Percentiles rank a stretch among this genome's conserved stretches.
These are phyloP conservation scores for Calidris pygmaea DNA, from an alignment of 2,113 vertebrate species.

Conservation along the genomic window DNA sequence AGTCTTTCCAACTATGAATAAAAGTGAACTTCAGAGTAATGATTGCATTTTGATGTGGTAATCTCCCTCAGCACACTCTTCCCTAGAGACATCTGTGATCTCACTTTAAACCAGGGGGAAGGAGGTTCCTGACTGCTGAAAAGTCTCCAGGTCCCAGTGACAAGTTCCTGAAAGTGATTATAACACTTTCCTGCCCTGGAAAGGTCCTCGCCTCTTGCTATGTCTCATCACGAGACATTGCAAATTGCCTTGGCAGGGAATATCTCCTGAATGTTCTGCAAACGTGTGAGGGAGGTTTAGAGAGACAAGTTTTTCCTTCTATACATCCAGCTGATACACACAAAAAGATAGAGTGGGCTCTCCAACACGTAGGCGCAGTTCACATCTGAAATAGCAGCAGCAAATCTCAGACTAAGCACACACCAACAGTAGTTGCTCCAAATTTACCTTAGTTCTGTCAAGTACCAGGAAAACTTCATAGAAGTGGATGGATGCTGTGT, in stretches of 20 bases:
- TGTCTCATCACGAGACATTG: rapidly evolving
- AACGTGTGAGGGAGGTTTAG: neutral
- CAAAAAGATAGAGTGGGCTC: neutral
- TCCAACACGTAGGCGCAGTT: neutral
- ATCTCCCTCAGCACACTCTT: neutral
- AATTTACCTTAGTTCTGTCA: neutral
- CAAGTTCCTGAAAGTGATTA: neutral
- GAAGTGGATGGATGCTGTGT: neutral
- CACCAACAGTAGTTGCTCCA: neutral
- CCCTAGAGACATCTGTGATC: neutral
- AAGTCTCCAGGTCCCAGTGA: neutral
- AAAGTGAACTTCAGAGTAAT: neutral
- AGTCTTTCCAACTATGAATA: neutral
- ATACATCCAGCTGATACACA: neutral
- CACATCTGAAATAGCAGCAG: neutral
- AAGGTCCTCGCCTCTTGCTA: neutral
- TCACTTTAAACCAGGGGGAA: neutral
- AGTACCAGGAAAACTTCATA: neutral
- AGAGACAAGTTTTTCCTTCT: neutral
- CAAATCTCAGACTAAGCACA: neutral
- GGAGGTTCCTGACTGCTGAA: neutral
- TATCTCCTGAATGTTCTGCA: neutral
- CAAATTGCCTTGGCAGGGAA: neutral
- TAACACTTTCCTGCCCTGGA: neutral
- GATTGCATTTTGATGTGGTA: neutral